phyloP scores from a whole-genome alignment of 2,113 vertebrate species.

The Macquaria ambigua region DNA sequence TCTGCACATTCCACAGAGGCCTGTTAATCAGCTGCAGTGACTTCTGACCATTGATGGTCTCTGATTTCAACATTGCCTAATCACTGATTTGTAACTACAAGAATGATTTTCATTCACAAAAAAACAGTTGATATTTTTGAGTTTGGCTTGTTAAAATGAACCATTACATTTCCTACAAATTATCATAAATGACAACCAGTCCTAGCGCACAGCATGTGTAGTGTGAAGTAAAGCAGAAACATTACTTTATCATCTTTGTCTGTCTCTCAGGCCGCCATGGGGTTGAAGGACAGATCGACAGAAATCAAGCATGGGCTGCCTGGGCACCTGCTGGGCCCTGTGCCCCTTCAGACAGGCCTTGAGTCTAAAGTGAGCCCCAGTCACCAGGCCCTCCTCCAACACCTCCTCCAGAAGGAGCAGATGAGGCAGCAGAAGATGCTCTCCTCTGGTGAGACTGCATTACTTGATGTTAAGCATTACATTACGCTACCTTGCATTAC shows the following conservation, averaged over 20 bases:
- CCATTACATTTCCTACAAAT: background rate
- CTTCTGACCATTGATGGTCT: conserved; percentile 30
- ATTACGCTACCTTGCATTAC: background rate
- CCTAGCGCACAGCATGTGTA: background rate
- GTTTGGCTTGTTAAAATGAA: background rate
- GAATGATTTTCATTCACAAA: conserved; percentile 27
- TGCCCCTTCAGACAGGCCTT: conserved; percentile 87
- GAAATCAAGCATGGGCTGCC: conserved; percentile 88
- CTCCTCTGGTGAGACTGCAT: conserved; percentile 87
- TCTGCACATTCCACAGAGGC: conserved; percentile 71
- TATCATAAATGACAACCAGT: background rate
- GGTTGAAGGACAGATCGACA: conserved; percentile 91
- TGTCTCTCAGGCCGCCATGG: conserved; percentile 87
- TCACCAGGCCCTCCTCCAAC: conserved; percentile 97
- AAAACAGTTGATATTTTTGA: background rate
- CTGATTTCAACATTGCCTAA: conserved; percentile 18
- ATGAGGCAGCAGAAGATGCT: conserved; percentile 96
- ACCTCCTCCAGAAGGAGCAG: conserved; percentile 96
- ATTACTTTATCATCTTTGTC: background rate
- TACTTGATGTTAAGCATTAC: background rate
- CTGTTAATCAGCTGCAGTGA: conserved; percentile 54
- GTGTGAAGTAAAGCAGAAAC: background rate
- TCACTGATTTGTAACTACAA: background rate
- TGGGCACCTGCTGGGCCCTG: conserved; percentile 88
- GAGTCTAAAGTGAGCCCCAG: conserved; percentile 95